phyloP scores from a whole-genome alignment of 2,797 vertebrate species.

The Pseudotriccus pelzelni region DNA sequence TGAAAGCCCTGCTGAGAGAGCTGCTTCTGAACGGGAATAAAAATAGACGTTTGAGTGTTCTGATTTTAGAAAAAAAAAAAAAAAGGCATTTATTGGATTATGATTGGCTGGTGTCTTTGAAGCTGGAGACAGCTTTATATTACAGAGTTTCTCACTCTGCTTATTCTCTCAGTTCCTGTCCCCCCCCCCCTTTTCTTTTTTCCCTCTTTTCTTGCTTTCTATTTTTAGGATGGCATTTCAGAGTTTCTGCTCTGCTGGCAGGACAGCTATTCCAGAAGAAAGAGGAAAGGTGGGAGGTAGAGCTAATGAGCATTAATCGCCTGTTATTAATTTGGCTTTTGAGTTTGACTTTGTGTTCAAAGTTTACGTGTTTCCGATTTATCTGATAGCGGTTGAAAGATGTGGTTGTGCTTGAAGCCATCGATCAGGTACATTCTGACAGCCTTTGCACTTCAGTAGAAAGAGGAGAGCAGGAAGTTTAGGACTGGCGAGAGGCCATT shows the following conservation, averaged over 20 bases:
- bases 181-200: not conserved
- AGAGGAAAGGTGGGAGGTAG: constrained; percentile 15
- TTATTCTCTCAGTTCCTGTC: constrained; percentile 4
- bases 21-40: constrained; percentile 42
- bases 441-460: not conserved
- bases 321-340: not conserved
- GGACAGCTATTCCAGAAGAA: not conserved
- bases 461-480: not conserved
- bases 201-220: not conserved
- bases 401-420: not conserved
- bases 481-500: not conserved
- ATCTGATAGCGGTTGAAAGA: not conserved
- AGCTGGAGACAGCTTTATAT: constrained; percentile 43
- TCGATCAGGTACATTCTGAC: not conserved
- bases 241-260: not conserved
- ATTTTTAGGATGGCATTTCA: constrained; percentile 40
- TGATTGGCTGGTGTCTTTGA: constrained; percentile 37
- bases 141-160: constrained; percentile 14
- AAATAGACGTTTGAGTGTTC: constrained; percentile 32
- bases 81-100: constrained; percentile 35
- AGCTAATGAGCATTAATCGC: not conserved
- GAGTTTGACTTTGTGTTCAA: not conserved
- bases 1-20: constrained; percentile 19
- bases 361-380: not conserved
- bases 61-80: constrained; percentile 16